These are phyloP conservation scores for Pseudocheirus occidentalis DNA, from an alignment of 2,797 vertebrate species.

Conservation along the genomic window DNA sequence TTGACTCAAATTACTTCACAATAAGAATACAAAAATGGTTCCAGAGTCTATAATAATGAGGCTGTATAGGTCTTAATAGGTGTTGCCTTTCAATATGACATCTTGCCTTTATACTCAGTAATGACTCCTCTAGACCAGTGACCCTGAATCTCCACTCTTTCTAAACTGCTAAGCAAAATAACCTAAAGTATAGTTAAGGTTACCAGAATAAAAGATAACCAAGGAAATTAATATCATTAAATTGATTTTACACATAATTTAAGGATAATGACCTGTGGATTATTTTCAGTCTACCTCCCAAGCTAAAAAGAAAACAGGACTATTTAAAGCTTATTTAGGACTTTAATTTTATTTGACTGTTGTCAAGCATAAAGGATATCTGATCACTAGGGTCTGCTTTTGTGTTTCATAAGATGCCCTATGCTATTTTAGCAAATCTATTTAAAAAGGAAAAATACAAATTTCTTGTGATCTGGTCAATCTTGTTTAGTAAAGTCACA, in stretches of 20 bases:
- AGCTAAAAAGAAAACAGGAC: background rate
- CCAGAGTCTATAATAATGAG: background rate
- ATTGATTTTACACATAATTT: conserved; percentile 1
- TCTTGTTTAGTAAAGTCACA: background rate
- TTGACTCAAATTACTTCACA: background rate
- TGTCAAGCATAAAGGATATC: background rate
- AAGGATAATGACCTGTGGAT: background rate
- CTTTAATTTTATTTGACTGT: background rate
- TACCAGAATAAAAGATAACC: background rate
- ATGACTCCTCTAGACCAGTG: background rate
- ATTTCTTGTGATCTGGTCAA: background rate
- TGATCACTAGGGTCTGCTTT: background rate
- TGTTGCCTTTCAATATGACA: background rate
- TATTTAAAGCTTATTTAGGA: background rate
- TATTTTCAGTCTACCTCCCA: background rate
- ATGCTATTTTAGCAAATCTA: background rate
- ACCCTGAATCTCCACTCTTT: background rate
- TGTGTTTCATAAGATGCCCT: background rate
- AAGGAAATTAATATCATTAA: background rate
- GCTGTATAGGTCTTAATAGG: background rate
- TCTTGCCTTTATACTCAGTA: background rate
- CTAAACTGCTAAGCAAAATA: background rate
- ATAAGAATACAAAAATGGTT: background rate
- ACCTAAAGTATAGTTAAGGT: background rate
- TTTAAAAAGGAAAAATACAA: background rate